Conservation (phyloP, 2,113 vertebrate genomes). For the Carlito syrichta region DNA sequence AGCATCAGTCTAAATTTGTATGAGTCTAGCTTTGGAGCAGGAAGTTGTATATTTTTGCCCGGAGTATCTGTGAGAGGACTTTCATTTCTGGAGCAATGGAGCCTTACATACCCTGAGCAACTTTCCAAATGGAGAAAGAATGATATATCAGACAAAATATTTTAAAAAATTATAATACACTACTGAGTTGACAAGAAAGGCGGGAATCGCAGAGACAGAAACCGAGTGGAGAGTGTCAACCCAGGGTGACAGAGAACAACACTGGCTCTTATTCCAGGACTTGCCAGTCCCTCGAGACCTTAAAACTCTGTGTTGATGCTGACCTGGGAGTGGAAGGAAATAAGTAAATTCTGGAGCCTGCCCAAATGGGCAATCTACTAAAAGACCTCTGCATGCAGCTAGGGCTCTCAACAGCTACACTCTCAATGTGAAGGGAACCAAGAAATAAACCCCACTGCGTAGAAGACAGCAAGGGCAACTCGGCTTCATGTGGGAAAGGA, state of each 20-base stretch:
- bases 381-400: not conserved
- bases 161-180: not conserved
- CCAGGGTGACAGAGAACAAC: not conserved
- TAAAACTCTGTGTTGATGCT: not conserved
- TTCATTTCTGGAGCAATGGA: not conserved
- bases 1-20: not conserved
- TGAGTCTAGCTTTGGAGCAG: not conserved
- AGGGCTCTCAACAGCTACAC: no score
- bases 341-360: not conserved
- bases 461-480: not conserved
- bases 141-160: not conserved
- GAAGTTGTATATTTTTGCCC: not conserved
- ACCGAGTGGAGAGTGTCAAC: not conserved
- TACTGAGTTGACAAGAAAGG: not conserved
- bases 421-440: not conserved
- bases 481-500: not conserved
- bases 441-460: not conserved
- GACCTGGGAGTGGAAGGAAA: not conserved
- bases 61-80: not conserved
- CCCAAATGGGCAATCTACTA: not conserved
- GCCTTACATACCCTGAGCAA: not conserved
- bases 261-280: not conserved
- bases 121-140: not conserved
- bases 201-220: not conserved
- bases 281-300: not conserved